phyloP scores from a whole-genome alignment of 2,797 vertebrate species.

The Sarcophilus harrisii region DNA sequence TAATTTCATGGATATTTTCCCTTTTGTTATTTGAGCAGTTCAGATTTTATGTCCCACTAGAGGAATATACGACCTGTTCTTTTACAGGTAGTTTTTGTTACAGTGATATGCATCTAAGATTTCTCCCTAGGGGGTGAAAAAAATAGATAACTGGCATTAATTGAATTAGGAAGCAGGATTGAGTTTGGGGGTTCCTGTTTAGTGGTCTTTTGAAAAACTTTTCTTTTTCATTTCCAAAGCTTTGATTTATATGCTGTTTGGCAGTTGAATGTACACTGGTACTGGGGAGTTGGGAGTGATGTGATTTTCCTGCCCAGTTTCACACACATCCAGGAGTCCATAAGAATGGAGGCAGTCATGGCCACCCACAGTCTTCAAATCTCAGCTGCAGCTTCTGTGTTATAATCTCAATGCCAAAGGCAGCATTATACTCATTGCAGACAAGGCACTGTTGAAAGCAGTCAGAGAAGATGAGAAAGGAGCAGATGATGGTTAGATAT shows the following conservation, averaged over 20 bases:
- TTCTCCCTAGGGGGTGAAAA: background rate
- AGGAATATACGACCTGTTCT: background rate
- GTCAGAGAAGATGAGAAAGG: conserved; percentile 15
- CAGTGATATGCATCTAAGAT: background rate
- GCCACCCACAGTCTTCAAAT: background rate
- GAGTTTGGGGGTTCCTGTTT: background rate
- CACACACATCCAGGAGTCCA: background rate
- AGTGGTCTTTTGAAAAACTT: background rate
- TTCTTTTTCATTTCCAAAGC: background rate
- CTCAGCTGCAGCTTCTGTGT: conserved; percentile 53
- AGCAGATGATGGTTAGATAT: conserved; percentile 17
- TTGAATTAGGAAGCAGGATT: background rate
- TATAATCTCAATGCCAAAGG: conserved; percentile 63
- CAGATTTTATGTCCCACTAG: background rate
- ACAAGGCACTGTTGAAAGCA: conserved; percentile 67
- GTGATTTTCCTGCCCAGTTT: background rate
- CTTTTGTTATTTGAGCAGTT: background rate
- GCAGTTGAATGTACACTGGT: conserved; percentile 13
- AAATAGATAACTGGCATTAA: background rate
- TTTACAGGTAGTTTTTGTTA: background rate
- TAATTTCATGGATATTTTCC: background rate
- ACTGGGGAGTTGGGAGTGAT: conserved; percentile 30
- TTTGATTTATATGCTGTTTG: conserved; percentile 49
- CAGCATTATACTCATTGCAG: conserved; percentile 57
- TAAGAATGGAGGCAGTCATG: conserved; percentile 63